These are phyloP conservation scores for Aspiorhynchus laticeps DNA, from an alignment of 2,113 vertebrate species.

Conservation along the genomic window DNA sequence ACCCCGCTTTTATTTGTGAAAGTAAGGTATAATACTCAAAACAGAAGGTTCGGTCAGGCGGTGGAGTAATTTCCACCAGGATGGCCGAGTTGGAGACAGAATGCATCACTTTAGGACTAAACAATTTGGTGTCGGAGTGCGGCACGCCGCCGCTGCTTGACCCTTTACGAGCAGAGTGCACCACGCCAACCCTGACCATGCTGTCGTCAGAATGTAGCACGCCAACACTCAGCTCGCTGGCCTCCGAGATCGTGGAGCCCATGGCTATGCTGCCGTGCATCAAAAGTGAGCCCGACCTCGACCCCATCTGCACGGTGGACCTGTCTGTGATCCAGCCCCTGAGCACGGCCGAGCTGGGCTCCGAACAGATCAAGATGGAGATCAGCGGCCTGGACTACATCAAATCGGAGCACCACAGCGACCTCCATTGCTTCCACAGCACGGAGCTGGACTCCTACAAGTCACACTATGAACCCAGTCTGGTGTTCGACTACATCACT, in stretches of 20 bases:
- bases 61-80: constrained; percentile 51
- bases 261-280: constrained; percentile 78
- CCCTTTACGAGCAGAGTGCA: constrained; percentile 51
- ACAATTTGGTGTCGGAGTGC: constrained; percentile 55
- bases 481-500: constrained; percentile 79
- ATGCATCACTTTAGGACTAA: constrained; percentile 71
- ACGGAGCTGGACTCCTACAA: constrained; percentile 77
- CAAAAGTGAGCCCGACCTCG: constrained; percentile 78
- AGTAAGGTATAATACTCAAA: constrained; percentile 30
- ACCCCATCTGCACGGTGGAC: constrained; percentile 76
- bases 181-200: constrained; percentile 62
- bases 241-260: constrained; percentile 72
- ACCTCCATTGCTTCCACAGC: constrained; percentile 66
- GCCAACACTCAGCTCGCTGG: constrained; percentile 72
- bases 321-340: constrained; percentile 79
- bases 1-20: constrained; percentile 28
- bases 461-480: constrained; percentile 76
- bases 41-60: constrained; percentile 28
- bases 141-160: constrained; percentile 51
- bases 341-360: constrained; percentile 78
- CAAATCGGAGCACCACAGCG: constrained; percentile 75
- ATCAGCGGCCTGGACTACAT: constrained; percentile 83
- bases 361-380: constrained; percentile 81
- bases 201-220: constrained; percentile 72
- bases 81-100: constrained; percentile 78